Percentiles rank a stretch among this genome's conserved stretches.
Evolutionary conservation across 2,888 invertebrate genomes (phyloP).

Genomic region (Cephus nigrinus): DNA sequence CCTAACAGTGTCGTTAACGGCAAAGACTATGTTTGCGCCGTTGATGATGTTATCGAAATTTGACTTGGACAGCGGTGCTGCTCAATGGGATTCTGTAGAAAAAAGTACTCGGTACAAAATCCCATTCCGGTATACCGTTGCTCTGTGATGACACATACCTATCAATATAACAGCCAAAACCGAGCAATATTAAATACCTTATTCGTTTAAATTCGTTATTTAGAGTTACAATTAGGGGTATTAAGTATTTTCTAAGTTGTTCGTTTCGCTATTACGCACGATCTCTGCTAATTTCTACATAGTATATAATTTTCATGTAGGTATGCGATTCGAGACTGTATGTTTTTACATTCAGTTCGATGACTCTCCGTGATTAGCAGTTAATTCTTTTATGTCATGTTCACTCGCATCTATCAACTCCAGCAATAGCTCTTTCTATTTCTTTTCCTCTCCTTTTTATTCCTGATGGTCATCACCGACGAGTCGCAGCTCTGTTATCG

Average conservation of each 20-base stretch:
- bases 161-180: slow-evolving; percentile 46
- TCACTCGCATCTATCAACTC: background rate
- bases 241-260: slow-evolving; percentile 23
- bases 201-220: slow-evolving; percentile 40
- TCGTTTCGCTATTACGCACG: slow-evolving; percentile 25
- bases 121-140: slow-evolving; percentile 27
- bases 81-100: slow-evolving; percentile 24
- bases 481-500: background rate
- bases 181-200: slow-evolving; percentile 45
- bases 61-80: background rate
- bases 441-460: background rate
- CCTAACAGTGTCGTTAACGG: background rate
- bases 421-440: background rate
- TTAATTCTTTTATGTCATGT: background rate
- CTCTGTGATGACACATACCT: slow-evolving; percentile 38
- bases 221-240: slow-evolving; percentile 36
- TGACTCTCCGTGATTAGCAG: background rate
- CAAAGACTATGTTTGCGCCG: background rate
- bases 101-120: slow-evolving; percentile 21
- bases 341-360: slow-evolving; percentile 7
- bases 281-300: slow-evolving; percentile 32
- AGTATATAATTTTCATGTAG: slow-evolving; percentile 21
- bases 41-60: background rate
- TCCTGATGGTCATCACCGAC: background rate
- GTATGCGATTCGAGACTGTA: slow-evolving; percentile 9